Evolutionary conservation across 2,797 vertebrate genomes (phyloP), one percentile per base, ranked within the genome.

Genomic region (Protonibea diacanthus): DNA sequence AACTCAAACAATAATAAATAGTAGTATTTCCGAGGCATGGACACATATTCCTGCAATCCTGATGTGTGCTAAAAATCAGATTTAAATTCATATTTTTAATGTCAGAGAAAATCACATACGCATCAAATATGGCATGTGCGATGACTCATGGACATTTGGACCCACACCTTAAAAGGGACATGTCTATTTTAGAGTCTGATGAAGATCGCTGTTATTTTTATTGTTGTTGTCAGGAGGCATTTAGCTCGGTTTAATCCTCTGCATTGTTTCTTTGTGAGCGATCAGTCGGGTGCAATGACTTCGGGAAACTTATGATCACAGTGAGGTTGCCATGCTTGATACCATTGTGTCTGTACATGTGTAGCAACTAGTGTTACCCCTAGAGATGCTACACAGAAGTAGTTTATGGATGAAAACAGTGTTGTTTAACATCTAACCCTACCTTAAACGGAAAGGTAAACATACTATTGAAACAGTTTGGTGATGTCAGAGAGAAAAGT

Each of bases 11-110:
- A 8, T 33, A 33, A 33, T 33, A 8, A 33, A 8, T 8, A 33
- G 33, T 33, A 33, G 63, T 48, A 76, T 44, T 10, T 72, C 59
- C 52, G 59, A 62, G 21, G 20, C 29, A 23, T 47, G 44, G n/a
- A 29, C 13, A 21, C 23, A 61, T 56, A n/a, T 18, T 20, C 13
- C 40, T 48, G 21, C 21, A 60, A 17, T 42, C 20, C 1, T 1
- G 7, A 61, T 17, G 15, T 15, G n/a, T 33, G 6, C 23, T 33
- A 6, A 7, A 20, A 23, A 51, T 5, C 33, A 8, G 33, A 53
- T 38, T 0, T 27, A 13, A n/a, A 25, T 40, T 7, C 6, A 33
- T 7, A 33, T 33, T 47, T 33, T 40, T 18, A 45, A n/a, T 2
- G 2, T 0, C 27, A 73, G 38, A 73, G 38, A 47, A 27, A 55